phyloP scores from a whole-genome alignment of 2,113 vertebrate species.

The Notarius quadriscutis region DNA sequence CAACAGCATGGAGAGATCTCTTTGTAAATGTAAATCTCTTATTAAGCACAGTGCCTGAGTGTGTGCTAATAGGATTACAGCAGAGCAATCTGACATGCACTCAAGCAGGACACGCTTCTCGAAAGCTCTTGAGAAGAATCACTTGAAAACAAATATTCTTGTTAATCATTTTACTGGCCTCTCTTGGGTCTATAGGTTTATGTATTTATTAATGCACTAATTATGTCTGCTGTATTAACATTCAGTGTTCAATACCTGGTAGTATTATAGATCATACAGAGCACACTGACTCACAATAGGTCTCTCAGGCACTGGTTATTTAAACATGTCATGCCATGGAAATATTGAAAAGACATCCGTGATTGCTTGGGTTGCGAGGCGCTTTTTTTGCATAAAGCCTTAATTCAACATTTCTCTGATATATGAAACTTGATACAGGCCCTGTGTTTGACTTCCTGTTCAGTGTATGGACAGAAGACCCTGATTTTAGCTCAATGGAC shows the following conservation, averaged over 20 bases:
- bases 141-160: background rate
- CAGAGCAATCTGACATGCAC: slow-evolving; percentile 50
- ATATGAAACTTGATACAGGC: slow-evolving; percentile 56
- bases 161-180: background rate
- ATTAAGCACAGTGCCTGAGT: slow-evolving; percentile 63
- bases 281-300: slow-evolving; percentile 16
- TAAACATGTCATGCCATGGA: slow-evolving; percentile 46
- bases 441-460: slow-evolving; percentile 68
- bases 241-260: background rate
- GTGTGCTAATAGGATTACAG: slow-evolving; percentile 74
- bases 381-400: slow-evolving; percentile 56
- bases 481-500: slow-evolving; percentile 74
- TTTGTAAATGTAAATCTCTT: slow-evolving; percentile 75
- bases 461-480: slow-evolving; percentile 51
- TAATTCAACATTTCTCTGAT: slow-evolving; percentile 52
- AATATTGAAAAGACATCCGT: slow-evolving; percentile 45
- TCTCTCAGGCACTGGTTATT: slow-evolving; percentile 31
- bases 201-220: background rate
- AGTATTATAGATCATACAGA: slow-evolving; percentile 9
- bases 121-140: slow-evolving; percentile 50
- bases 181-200: background rate
- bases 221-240: background rate
- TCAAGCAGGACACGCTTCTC: slow-evolving; percentile 51
- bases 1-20: slow-evolving; percentile 30
- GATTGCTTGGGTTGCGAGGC: slow-evolving; percentile 49